These are phyloP conservation scores for Bungarus multicinctus DNA, from an alignment of 2,113 vertebrate species.

Conservation along the genomic window DNA sequence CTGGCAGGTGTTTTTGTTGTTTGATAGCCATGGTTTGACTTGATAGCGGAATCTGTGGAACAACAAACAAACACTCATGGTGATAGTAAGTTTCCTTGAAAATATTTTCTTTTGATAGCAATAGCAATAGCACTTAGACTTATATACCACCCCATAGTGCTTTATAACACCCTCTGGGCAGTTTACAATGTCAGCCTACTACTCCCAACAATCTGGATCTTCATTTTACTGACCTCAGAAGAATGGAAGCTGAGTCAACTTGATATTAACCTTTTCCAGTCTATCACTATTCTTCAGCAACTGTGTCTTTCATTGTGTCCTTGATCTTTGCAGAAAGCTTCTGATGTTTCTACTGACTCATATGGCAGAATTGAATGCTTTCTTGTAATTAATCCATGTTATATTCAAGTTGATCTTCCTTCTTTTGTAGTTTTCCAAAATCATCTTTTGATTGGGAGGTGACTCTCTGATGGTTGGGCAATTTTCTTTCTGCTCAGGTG, in stretches of 20 bases:
- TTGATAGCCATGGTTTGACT: background rate
- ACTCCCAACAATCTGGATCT: background rate
- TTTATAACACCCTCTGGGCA: background rate
- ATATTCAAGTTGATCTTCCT: background rate
- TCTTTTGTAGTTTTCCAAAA: background rate
- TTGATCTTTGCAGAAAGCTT: background rate
- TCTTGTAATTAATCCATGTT: background rate
- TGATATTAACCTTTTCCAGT: background rate
- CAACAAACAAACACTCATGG: background rate
- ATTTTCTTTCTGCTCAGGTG: background rate
- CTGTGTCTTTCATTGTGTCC: background rate
- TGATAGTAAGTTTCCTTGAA: background rate
- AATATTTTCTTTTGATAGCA: background rate
- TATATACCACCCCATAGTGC: background rate
- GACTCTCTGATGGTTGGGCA: background rate
- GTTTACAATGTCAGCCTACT: background rate
- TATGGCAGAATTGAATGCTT: background rate
- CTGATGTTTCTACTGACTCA: background rate
- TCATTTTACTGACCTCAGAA: background rate
- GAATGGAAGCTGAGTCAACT: background rate
- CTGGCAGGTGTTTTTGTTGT: background rate
- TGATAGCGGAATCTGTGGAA: background rate
- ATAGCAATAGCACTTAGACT: background rate
- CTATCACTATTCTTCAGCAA: background rate
- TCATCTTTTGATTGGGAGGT: background rate